These are phyloP conservation scores for Drosophila atripex DNA, from an alignment of 2,888 invertebrate species.

Conservation along the genomic window DNA sequence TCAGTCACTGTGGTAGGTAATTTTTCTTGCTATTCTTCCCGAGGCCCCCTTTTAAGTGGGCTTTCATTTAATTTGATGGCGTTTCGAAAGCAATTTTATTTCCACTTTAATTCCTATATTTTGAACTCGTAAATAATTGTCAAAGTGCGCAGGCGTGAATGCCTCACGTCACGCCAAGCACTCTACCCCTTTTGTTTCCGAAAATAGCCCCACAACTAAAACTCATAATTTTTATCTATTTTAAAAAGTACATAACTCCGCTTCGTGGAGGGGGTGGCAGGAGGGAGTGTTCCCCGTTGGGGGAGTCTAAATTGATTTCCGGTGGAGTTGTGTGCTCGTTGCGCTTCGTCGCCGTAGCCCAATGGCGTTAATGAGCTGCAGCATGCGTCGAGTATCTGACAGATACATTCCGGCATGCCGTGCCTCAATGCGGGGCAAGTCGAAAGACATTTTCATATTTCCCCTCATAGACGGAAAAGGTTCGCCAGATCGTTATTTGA, in stretches of 20 bases:
- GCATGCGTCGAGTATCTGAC: conserved; percentile 64
- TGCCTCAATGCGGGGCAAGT: conserved; percentile 65
- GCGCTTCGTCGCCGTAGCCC: conserved; percentile 65
- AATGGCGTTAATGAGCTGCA: conserved; percentile 76
- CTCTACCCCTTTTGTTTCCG: conserved; percentile 21
- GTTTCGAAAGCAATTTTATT: conserved; percentile 59
- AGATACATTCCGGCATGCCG: conserved; percentile 65
- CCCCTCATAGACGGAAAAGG: conserved; percentile 26
- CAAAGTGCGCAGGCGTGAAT: conserved; percentile 69
- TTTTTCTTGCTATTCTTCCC: conserved; percentile 5
- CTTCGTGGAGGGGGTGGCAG: conserved; percentile 6
- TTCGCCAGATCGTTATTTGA: conserved; percentile 32
- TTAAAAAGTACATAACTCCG: conserved; percentile 26
- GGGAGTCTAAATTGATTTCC: conserved; percentile 66
- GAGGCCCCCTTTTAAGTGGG: conserved; percentile 38
- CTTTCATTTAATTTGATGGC: conserved; percentile 65
- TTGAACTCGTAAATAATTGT: conserved; percentile 54
- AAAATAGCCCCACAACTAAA: conserved; percentile 38
- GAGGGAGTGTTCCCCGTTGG: conserved; percentile 9
- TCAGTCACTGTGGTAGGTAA: conserved; percentile 30
- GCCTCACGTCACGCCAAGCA: conserved; percentile 25
- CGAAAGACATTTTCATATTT: conserved; percentile 48
- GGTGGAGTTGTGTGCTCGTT: conserved; percentile 59
- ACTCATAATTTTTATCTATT: conserved; percentile 56
- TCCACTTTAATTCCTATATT: conserved; percentile 35